Conservation (phyloP, 64 coral and sea anemone species). For the Anthopleura sola region DNA sequence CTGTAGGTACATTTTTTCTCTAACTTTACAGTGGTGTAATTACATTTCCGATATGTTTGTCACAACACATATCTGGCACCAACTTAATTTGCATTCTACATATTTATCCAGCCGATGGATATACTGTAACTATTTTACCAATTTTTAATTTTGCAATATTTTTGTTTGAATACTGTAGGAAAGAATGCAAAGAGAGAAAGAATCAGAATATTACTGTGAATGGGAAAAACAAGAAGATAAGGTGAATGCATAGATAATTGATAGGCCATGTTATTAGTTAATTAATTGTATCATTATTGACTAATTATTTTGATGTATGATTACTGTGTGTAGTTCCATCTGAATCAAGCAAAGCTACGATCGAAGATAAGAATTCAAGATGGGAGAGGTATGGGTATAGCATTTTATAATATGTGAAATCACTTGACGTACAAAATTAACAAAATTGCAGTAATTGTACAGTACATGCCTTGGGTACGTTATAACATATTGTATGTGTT, state of each 20-base stretch:
- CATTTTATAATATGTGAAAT: no score
- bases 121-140: no score
- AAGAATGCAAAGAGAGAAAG: conserved; percentile 94
- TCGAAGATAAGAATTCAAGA: conserved; percentile 93
- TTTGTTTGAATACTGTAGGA: conserved; percentile 52
- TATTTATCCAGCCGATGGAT: no score
- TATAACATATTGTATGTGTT: no score
- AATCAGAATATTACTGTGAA: conserved; percentile 87
- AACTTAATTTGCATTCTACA: no score
- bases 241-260: conserved; percentile 16
- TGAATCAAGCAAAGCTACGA: conserved; percentile 84
- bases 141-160: not conserved
- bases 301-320: not conserved
- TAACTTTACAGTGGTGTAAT: not conserved
- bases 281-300: no score
- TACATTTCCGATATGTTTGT: no score
- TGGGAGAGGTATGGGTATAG: conserved; percentile 64
- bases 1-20: not conserved
- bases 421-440: no score
- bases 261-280: no score
- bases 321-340: conserved; percentile 62
- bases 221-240: conserved; percentile 98
- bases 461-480: no score
- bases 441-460: no score
- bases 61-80: no score